phyloP scores from a whole-genome alignment of 2,888 invertebrate species.

The Eledone cirrhosa region DNA sequence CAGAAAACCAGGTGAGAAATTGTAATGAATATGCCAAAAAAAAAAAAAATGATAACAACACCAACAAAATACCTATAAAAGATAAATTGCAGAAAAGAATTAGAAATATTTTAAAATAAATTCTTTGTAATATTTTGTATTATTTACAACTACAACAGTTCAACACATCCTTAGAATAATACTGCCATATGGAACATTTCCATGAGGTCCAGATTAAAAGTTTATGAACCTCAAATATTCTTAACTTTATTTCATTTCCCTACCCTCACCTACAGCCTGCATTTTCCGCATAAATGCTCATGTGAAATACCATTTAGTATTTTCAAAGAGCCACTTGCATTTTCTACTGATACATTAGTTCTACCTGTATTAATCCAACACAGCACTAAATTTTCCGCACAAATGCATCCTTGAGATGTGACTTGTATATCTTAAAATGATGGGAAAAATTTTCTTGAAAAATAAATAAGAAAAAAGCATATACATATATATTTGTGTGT shows the following conservation, averaged over 20 bases:
- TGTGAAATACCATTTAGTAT: constrained; percentile 20
- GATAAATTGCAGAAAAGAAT: too few species aligned
- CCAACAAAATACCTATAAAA: too few species aligned
- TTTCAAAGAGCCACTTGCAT: constrained; percentile 26
- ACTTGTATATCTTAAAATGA: constrained; percentile 1
- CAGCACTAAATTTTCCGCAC: constrained; percentile 21
- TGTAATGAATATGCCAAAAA: too few species aligned
- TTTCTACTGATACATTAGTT: constrained; percentile 20
- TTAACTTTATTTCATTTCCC: neutral
- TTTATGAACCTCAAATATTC: constrained; percentile 28
- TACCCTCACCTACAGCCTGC: constrained; percentile 10
- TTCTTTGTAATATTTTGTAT: neutral
- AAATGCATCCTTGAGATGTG: constrained; percentile 24
- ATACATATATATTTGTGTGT: too few species aligned
- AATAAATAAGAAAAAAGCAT: too few species aligned
- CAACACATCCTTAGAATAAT: constrained; percentile 23
- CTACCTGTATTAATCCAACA: constrained; percentile 26
- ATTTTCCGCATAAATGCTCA: constrained; percentile 25
- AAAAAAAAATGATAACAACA: too few species aligned
- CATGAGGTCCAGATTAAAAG: constrained; percentile 19
- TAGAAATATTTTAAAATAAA: too few species aligned
- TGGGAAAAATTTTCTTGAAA: too few species aligned
- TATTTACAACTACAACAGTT: constrained; percentile 20
- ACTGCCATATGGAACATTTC: neutral
- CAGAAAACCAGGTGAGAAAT: too few species aligned